These are phyloP conservation scores for Oreortyx pictus DNA, from an alignment of 2,797 vertebrate species.

Conservation along the genomic window DNA sequence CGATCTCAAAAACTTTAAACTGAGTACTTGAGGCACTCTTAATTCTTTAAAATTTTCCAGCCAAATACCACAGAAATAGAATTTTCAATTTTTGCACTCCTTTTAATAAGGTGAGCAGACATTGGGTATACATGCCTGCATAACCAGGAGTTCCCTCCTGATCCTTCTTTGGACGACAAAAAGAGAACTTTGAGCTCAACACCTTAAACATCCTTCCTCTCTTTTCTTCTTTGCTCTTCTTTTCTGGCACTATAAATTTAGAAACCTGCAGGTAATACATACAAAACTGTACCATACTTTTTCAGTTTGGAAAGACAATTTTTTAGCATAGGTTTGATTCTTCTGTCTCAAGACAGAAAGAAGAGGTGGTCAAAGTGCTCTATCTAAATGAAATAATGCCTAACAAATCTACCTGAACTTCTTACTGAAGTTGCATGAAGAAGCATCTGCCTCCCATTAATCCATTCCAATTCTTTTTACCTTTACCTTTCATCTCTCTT, in stretches of 20 bases:
- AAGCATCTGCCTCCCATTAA: background rate
- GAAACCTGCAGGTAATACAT: background rate
- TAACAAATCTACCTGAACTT: background rate
- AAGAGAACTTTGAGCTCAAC: background rate
- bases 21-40: background rate
- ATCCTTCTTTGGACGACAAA: background rate
- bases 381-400: background rate
- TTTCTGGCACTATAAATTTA: background rate
- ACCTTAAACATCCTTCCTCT: background rate
- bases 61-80: background rate
- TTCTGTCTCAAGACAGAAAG: background rate
- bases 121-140: background rate
- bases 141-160: background rate
- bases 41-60: background rate
- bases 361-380: background rate
- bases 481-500: background rate
- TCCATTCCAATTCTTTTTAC: background rate
- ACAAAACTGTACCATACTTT: background rate
- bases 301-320: background rate
- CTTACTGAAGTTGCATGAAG: background rate
- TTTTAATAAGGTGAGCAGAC: background rate
- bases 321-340: background rate
- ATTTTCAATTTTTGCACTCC: background rate
- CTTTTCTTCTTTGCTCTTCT: background rate
- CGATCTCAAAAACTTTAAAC: background rate